These are phyloP conservation scores for Paralichthys olivaceus DNA, from an alignment of 2,113 vertebrate genomes.

Conservation along the genomic window DNA sequence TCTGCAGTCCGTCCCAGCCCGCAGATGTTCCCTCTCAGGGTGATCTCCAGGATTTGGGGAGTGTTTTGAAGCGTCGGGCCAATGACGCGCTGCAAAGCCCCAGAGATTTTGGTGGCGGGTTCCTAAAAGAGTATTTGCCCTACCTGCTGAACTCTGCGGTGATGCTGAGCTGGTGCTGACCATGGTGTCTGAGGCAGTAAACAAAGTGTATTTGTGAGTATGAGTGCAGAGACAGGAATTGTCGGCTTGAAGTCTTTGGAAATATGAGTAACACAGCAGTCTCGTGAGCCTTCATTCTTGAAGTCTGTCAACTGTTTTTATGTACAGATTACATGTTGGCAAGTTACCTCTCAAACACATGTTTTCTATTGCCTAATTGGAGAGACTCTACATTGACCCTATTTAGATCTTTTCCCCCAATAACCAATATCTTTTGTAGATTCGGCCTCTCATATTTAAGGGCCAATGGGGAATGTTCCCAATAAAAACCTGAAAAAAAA, in stretches of 20 bases:
- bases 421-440: slow-evolving; percentile 38
- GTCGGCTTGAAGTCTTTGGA: not conserved
- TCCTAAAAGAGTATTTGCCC: slow-evolving; percentile 59
- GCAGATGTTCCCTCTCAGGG: slow-evolving; percentile 77
- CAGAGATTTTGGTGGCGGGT: slow-evolving; percentile 64
- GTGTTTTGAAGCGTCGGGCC: slow-evolving; percentile 69
- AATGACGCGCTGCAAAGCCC: slow-evolving; percentile 69
- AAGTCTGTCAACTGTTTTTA: slow-evolving; percentile 9
- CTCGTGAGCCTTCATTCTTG: slow-evolving; percentile 29
- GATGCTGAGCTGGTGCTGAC: slow-evolving; percentile 53
- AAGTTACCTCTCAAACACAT: slow-evolving; percentile 29
- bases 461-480: slow-evolving; percentile 19
- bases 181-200: slow-evolving; percentile 4
- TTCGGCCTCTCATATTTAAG: slow-evolving; percentile 14
- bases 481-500: slow-evolving; percentile 28
- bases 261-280: slow-evolving; percentile 19
- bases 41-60: slow-evolving; percentile 72
- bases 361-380: slow-evolving; percentile 52
- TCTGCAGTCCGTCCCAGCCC: slow-evolving; percentile 47
- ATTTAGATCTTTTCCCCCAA: slow-evolving; percentile 30
- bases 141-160: slow-evolving; percentile 56
- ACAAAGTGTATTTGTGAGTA: not conserved
- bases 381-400: slow-evolving; percentile 36
- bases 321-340: slow-evolving; percentile 28
- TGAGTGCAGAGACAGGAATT: not conserved